Evolutionary conservation across 1,140 invertebrate species (phyloP).

Genomic region (Limonius californicus): DNA sequence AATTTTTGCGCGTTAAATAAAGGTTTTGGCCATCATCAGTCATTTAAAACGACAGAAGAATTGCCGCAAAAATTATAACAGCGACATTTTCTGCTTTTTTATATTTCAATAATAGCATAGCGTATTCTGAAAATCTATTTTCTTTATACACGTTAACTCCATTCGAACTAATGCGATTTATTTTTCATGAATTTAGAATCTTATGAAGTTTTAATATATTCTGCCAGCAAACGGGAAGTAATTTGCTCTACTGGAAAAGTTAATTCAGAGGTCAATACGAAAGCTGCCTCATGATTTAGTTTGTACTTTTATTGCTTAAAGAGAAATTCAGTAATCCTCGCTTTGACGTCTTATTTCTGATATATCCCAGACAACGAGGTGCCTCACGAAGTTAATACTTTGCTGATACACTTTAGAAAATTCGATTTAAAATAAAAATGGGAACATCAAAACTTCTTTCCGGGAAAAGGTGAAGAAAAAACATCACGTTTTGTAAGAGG

Average conservation of each 20-base stretch:
- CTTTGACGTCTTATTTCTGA: no score
- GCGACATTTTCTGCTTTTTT: background rate
- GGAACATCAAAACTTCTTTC: no score
- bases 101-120: background rate
- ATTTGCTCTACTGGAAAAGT: background rate
- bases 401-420: no score
- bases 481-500: background rate
- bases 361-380: no score
- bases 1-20: background rate
- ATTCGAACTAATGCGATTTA: slow-evolving; percentile 6
- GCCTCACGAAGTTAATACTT: no score
- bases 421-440: no score
- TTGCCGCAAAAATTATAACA: background rate
- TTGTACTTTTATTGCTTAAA: background rate
- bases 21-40: background rate
- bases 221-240: background rate
- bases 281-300: background rate
- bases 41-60: background rate
- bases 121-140: background rate
- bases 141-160: background rate
- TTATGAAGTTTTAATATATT: slow-evolving; percentile 7
- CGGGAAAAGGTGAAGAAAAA: no score
- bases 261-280: slow-evolving; percentile 4
- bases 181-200: slow-evolving; percentile 6
- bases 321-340: no score